Evolutionary conservation across 2,113 vertebrate genomes (phyloP).

Genomic region (Petaurus breviceps): DNA sequence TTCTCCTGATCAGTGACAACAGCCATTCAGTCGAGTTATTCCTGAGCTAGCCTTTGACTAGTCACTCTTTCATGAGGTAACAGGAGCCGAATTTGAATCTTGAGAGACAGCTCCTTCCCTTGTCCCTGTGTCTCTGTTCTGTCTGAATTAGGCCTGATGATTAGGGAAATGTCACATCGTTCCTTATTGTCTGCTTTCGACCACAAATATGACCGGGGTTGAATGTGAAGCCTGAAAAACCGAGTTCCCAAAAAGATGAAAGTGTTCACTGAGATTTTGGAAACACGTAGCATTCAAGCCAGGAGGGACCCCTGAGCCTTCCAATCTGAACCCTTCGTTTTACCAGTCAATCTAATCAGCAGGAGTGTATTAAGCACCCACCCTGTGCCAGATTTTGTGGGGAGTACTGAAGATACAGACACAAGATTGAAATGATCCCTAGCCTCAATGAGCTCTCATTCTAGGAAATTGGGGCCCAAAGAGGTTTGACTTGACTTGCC

Average conservation of each 20-base stretch:
- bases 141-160: not conserved
- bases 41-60: not conserved
- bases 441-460: too few relatives aligned
- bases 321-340: too few relatives aligned
- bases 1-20: not conserved
- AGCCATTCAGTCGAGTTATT: not conserved
- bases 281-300: not conserved
- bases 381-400: too few relatives aligned
- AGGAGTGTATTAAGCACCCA: too few relatives aligned
- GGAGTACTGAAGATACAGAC: too few relatives aligned
- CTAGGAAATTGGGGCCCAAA: too few relatives aligned
- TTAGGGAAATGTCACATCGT: not conserved
- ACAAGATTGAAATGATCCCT: too few relatives aligned
- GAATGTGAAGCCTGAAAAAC: not conserved
- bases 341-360: too few relatives aligned
- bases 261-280: not conserved
- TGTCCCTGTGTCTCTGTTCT: not conserved
- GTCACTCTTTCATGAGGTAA: not conserved
- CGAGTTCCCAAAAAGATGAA: not conserved
- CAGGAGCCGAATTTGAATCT: not conserved
- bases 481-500: too few relatives aligned
- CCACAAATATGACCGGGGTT: not conserved
- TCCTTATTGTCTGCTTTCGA: not conserved
- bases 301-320: too few relatives aligned
- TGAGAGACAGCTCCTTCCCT: not conserved